These are phyloP conservation scores for Gonioctena quinquepunctata DNA, from an alignment of 1,140 invertebrate genomes.

Conservation along the genomic window DNA sequence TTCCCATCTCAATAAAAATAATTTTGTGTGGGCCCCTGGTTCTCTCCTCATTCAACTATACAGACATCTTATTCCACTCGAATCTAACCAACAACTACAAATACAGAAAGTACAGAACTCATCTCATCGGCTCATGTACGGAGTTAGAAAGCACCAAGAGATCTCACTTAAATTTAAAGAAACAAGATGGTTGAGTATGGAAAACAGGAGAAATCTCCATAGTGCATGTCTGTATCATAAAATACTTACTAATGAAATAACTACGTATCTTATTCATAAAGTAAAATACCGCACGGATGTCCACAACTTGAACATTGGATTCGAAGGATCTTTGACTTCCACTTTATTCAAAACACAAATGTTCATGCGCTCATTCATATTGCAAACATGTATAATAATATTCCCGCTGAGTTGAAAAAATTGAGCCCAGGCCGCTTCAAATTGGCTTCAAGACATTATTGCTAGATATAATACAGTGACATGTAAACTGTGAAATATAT, in stretches of 20 bases:
- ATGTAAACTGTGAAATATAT: no score
- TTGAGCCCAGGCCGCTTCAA: not conserved
- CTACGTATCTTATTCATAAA: not conserved
- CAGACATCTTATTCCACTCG: not conserved
- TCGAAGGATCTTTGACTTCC: not conserved
- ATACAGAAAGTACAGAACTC: slow-evolving; percentile 18
- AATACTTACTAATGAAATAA: no score
- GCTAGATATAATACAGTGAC: no score
- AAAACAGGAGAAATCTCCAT: no score
- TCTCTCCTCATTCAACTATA: no score
- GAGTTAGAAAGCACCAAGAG: not conserved
- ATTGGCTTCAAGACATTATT: no score
- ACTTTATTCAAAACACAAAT: not conserved
- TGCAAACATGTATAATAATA: not conserved
- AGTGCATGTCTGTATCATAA: no score
- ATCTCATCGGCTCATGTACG: slow-evolving; percentile 17
- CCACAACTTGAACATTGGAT: not conserved
- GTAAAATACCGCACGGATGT: not conserved
- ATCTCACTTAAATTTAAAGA: slow-evolving; percentile 13
- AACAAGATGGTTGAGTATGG: no score
- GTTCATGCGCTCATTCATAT: not conserved
- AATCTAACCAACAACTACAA: not conserved
- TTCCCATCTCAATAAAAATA: not conserved
- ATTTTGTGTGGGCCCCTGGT: not conserved
- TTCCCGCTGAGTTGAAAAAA: not conserved